Base-by-base conservation (phyloP, 2,113 vertebrate species). In the Protomyctophum bolini region DNA sequence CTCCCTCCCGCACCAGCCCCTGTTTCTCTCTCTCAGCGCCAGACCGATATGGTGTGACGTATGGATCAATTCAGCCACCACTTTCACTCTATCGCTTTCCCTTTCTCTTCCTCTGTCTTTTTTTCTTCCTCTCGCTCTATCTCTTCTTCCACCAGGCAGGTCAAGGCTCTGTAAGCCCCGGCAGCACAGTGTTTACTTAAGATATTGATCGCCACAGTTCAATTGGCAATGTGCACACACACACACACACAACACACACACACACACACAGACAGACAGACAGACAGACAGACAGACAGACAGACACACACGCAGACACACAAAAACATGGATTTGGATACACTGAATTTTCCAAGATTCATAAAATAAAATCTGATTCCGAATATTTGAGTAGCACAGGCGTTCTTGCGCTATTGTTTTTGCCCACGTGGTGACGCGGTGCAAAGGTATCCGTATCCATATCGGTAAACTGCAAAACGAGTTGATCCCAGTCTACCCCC, bases 131-230 rank as follows among this genome's bases (percentile, higher is more conserved):
- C 50, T 54, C 50, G 52, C 15, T 54, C 49, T 33, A 49, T 45
- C 28, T 57, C 29, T 46, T 29, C 12, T 29, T 57, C 63, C 64
- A 63, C 58, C 33, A 68, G 73, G 41, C 68, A 70, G 83, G 76
- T 84, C 72, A 79, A 71, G 71, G 66, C 60, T 85, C 54, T 69
- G 73, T 72, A 58, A 75, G 68, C 70, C 63, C 59, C 7, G 58
- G 33, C 47, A 14, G 15, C 55, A 47, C 65, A 33, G 6, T 78
- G 73, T 89, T 87, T 86, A 82, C 66, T 81, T 75, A 76, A 72
- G 10, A 66, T 58, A 82, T 83, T 65, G 73, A 87, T 87, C 61
- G 52, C 21, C 4, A 52, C 58, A 75, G 72, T 82, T 83, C 82
- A 82, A 83, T 84, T 87, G 63, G 48, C 33, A 41, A 6, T 6